These are phyloP conservation scores for Tinamus major DNA, from an alignment of 2,797 vertebrate genomes.

Conservation along the genomic window DNA sequence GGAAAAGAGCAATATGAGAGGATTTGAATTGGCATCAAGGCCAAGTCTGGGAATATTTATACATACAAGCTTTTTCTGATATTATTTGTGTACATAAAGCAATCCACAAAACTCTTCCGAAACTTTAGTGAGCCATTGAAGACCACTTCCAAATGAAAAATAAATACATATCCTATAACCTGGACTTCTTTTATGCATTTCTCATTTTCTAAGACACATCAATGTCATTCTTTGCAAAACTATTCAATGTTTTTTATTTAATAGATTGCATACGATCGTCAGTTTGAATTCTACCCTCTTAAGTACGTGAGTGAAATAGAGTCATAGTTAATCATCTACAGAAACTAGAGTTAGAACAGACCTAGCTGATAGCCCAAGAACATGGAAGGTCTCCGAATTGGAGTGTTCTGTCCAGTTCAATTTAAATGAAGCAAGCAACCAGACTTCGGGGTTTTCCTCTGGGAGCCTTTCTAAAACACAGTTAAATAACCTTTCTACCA, in stretches of 20 bases:
- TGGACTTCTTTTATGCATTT: background rate
- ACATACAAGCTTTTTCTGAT: slow-evolving; percentile 33
- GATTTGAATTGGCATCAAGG: slow-evolving; percentile 39
- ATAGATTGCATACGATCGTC: background rate
- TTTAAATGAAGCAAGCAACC: background rate
- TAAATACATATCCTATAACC: background rate
- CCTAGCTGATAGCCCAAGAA: background rate
- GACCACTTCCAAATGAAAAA: slow-evolving; percentile 21
- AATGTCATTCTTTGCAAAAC: background rate
- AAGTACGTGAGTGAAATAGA: background rate
- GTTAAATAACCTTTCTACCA: background rate
- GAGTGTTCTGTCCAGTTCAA: background rate
- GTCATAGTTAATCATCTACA: background rate
- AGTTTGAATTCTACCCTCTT: background rate
- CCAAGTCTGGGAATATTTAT: slow-evolving; percentile 53
- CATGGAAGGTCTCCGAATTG: background rate
- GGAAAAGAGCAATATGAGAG: slow-evolving; percentile 63
- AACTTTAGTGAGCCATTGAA: background rate
- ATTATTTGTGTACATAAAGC: slow-evolving; percentile 46
- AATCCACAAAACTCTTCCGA: slow-evolving; percentile 23
- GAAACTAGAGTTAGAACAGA: background rate
- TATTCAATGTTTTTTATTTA: background rate
- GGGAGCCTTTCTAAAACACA: background rate
- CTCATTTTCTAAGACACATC: background rate
- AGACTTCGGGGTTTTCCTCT: background rate